Percentiles rank a stretch among this genome's conserved stretches.
Evolutionary conservation across 2,113 vertebrate species (phyloP).

Genomic region (Addax nasomaculatus): DNA sequence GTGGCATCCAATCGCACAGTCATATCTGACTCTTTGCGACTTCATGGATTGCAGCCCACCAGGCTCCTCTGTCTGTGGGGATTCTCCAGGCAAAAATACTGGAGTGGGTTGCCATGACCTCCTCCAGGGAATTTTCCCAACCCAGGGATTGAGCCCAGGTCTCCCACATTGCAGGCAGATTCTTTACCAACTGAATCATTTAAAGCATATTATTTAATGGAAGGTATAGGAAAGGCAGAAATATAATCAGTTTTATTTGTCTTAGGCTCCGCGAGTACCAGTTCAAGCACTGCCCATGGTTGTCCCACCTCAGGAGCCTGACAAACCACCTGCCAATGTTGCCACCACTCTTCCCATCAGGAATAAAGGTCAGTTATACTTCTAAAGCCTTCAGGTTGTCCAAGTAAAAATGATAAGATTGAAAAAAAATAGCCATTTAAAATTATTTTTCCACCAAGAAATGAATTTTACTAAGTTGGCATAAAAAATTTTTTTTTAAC

Average conservation of each 20-base stretch:
- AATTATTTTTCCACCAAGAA: constrained; percentile 42
- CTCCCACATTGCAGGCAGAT: neutral
- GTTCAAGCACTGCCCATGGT: constrained; percentile 99
- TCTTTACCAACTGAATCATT: neutral
- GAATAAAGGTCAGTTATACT: constrained; percentile 92
- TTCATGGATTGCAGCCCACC: neutral
- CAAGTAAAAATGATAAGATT: constrained; percentile 55
- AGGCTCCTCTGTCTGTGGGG: neutral
- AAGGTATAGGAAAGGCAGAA: constrained; percentile 44
- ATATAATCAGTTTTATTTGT: constrained; percentile 60
- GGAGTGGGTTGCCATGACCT: neutral
- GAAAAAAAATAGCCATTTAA: neutral
- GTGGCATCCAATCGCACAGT: neutral
- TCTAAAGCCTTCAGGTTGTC: constrained; percentile 65
- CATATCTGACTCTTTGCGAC: neutral
- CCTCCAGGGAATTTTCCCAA: neutral
- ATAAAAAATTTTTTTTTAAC: neutral
- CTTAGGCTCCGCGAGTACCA: constrained; percentile 98
- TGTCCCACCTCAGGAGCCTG: constrained; percentile 98
- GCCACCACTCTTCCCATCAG: constrained; percentile 92
- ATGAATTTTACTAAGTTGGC: constrained; percentile 27
- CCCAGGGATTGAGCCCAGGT: neutral
- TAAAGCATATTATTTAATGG: neutral
- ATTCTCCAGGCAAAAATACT: neutral
- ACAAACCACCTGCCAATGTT: constrained; percentile 96